Percentiles rank a stretch among this genome's conserved stretches.
phyloP scores from a whole-genome alignment of 2,113 vertebrate species.

The Salvelinus fontinalis region DNA sequence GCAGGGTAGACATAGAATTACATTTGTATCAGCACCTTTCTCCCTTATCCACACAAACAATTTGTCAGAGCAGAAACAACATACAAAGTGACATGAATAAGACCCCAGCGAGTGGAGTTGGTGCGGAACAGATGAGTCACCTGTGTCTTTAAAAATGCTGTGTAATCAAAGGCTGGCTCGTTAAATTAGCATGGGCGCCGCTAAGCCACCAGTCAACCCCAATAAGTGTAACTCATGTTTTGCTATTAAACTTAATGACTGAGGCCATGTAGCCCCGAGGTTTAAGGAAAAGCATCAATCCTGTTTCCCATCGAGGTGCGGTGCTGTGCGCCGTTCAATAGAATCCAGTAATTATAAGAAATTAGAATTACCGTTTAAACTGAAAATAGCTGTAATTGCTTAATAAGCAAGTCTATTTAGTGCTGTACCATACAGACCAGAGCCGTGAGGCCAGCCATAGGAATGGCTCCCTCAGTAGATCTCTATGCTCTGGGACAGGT shows the following conservation, averaged over 20 bases:
- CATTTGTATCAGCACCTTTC: background rate
- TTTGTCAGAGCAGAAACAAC: slow-evolving; percentile 26
- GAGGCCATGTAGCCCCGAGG: slow-evolving; percentile 42
- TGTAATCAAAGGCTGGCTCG: slow-evolving; percentile 40
- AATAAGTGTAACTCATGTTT: slow-evolving; percentile 59
- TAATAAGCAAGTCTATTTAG: slow-evolving; percentile 64
- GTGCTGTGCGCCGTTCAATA: slow-evolving; percentile 43
- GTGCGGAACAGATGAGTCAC: slow-evolving; percentile 33
- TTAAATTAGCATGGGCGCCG: slow-evolving; percentile 38
- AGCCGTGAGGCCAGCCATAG: slow-evolving; percentile 45
- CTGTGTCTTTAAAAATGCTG: slow-evolving; percentile 39
- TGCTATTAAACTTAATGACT: slow-evolving; percentile 56
- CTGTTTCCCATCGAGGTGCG: slow-evolving; percentile 33
- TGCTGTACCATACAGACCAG: slow-evolving; percentile 67
- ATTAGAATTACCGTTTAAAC: slow-evolving; percentile 70
- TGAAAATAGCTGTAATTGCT: slow-evolving; percentile 66
- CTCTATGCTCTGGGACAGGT: slow-evolving; percentile 41
- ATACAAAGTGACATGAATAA: slow-evolving; percentile 19
- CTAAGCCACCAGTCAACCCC: slow-evolving; percentile 50
- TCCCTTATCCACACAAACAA: background rate
- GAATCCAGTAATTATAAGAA: slow-evolving; percentile 66
- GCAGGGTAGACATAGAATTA: background rate
- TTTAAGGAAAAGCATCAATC: slow-evolving; percentile 53
- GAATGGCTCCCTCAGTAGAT: slow-evolving; percentile 51
- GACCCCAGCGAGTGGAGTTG: slow-evolving; percentile 4